These are phyloP conservation scores for Dryas iulia DNA, from an alignment of 1,140 invertebrate species.

Conservation along the genomic window DNA sequence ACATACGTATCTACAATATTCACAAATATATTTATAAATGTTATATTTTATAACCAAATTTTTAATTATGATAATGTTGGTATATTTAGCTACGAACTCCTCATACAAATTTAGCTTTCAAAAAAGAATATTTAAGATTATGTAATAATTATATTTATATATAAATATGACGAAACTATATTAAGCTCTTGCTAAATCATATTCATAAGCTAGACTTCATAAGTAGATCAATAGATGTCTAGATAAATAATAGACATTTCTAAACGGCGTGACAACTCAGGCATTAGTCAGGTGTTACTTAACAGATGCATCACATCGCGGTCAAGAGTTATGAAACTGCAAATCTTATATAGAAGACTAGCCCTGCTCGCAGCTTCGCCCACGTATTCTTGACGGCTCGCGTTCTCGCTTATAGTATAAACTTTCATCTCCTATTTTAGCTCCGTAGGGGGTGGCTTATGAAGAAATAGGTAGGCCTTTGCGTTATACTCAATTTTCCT, in stretches of 20 bases:
- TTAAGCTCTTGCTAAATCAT: neutral
- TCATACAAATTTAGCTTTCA: neutral
- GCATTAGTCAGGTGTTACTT: constrained; percentile 25
- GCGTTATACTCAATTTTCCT: no score
- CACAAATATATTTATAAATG: no score
- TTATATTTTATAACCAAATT: no score
- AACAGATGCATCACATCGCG: constrained; percentile 28
- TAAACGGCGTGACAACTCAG: constrained; percentile 33
- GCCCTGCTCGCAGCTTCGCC: no score
- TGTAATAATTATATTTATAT: neutral
- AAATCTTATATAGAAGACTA: constrained; percentile 23
- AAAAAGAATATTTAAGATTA: neutral
- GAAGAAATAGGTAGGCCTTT: no score
- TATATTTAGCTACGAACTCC: neutral
- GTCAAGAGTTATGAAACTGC: constrained; percentile 35
- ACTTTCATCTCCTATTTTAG: no score
- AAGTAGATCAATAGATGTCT: constrained; percentile 22
- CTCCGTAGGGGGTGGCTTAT: no score
- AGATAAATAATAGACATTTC: constrained; percentile 23
- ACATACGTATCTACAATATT: no score
- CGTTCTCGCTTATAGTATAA: no score
- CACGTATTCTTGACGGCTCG: no score
- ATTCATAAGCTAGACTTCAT: constrained; percentile 6
- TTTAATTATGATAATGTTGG: neutral
- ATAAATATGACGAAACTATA: neutral